Evolutionary conservation across 2,888 invertebrate genomes (phyloP).

Genomic region (Dioctria rufipes): DNA sequence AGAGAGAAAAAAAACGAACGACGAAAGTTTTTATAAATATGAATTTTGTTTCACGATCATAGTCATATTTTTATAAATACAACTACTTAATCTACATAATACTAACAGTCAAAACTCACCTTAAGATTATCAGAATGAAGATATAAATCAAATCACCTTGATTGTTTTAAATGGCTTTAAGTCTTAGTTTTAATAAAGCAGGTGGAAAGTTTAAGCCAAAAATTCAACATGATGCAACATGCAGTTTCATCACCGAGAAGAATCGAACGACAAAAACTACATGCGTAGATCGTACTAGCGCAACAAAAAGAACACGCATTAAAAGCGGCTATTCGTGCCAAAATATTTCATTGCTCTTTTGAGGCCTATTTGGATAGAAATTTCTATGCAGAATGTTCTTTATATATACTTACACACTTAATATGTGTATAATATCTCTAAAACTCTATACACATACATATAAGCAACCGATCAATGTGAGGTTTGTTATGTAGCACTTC

Average conservation of each 20-base stretch:
- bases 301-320: conserved; percentile 47
- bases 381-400: conserved; percentile 29
- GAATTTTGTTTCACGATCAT: too few relatives aligned
- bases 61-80: too few relatives aligned
- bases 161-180: conserved; percentile 35
- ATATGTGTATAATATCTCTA: background rate
- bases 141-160: conserved; percentile 26
- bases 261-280: background rate
- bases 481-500: conserved; percentile 39
- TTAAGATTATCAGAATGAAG: too few relatives aligned
- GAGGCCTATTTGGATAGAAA: conserved; percentile 60
- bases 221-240: conserved; percentile 47
- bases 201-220: conserved; percentile 42
- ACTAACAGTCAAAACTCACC: too few relatives aligned
- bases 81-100: too few relatives aligned
- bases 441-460: too few relatives aligned
- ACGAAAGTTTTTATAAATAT: too few relatives aligned
- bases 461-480: conserved; percentile 17
- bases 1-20: too few relatives aligned
- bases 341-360: conserved; percentile 59
- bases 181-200: conserved; percentile 32
- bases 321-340: conserved; percentile 53
- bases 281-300: conserved; percentile 9
- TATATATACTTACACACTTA: background rate
- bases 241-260: background rate